Evolutionary conservation across 2,113 vertebrate species (phyloP), one percentile per base, ranked within the genome.

Genomic region (Nymphicus hollandicus): DNA sequence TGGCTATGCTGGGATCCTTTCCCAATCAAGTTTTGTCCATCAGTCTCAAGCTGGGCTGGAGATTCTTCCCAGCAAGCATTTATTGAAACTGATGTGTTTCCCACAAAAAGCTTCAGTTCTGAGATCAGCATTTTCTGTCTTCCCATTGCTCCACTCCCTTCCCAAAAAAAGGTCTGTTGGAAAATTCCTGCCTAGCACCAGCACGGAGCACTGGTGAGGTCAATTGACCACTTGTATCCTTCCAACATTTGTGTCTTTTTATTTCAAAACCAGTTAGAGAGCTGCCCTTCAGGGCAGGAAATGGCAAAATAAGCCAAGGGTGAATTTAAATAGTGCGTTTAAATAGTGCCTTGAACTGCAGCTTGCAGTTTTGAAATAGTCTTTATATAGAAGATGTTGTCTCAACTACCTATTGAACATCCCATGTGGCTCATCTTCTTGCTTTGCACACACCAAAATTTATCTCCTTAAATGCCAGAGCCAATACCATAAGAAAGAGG

Each of bases 351-450:
- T 88, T 81, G 83, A 92, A 50, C 76, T 93, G 86, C 88, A 88
- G 66, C 92, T 90, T 94, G 80, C 72, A 81, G 23, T 89, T 96
- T 84, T 81, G 93, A 95, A 93, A 94, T 79, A 71, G 81, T 84
- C 83, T 97, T 95, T 92, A 46, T 81, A 78, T 35, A 84, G 82
- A 91, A 93, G 94, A 81, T 86, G 80, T 90, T 95, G 88, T 96
- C 83, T 96, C 77, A 89, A 81, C 50, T 83, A 86, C 73, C 69
- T 84, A 10, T 61, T 91, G 92, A 84, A 77, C 69, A 22, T 81
- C 86, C 65, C 77, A 85, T 12, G 6, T 61, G 65, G 65, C 73
- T 84, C 20, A 89, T 81, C 77, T 93, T 65, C 64, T 70, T 86
- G 47, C 77, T 94, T 84, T 88, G 83, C 86, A 91, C 60, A 55